A percentile compares a stretch with the other conserved stretches of the same genome.
phyloP scores from a whole-genome alignment of 2,888 invertebrate species.

The Ditylenchus weischeri region DNA sequence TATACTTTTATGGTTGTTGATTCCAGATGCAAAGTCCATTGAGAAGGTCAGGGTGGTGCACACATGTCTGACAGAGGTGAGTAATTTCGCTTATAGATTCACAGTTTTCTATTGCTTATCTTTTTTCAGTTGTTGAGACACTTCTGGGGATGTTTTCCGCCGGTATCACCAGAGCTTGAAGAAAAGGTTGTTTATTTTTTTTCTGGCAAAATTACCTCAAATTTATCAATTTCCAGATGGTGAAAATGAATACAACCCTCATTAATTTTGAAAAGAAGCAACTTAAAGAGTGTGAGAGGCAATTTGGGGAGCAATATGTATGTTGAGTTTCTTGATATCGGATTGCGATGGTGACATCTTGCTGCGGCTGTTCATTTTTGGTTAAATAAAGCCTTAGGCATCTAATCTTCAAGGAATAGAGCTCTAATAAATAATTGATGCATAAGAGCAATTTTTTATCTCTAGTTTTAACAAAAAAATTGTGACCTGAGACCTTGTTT shows the following conservation, averaged over 20 bases:
- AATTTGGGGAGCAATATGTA: conserved; percentile 39
- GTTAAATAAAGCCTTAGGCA: too few relatives aligned
- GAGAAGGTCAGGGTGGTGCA: conserved; percentile 80
- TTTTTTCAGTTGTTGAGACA: conserved; percentile 71
- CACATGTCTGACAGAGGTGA: conserved; percentile 74
- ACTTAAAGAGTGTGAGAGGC: conserved; percentile 27
- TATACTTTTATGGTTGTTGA: too few relatives aligned
- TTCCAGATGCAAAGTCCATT: conserved; percentile 23
- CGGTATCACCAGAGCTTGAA: conserved; percentile 72
- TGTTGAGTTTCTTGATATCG: conserved; percentile 1
- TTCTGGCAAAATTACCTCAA: conserved; percentile 3
- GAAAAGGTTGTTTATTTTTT: conserved; percentile 63
- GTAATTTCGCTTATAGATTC: too few relatives aligned
- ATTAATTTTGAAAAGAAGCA: conserved; percentile 38
- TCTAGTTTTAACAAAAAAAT: too few relatives aligned
- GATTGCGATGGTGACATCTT: neutral
- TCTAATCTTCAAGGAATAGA: too few relatives aligned
- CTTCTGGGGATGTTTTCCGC: conserved; percentile 89
- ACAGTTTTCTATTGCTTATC: too few relatives aligned
- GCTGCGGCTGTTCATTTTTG: too few relatives aligned
- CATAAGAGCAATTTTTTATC: too few relatives aligned
- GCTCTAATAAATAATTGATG: too few relatives aligned
- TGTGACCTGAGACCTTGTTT: too few relatives aligned
- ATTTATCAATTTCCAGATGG: conserved; percentile 31
- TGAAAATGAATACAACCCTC: conserved; percentile 45